Evolutionary conservation across 2,888 invertebrate species (phyloP).

Genomic region (Conomelus anceps): DNA sequence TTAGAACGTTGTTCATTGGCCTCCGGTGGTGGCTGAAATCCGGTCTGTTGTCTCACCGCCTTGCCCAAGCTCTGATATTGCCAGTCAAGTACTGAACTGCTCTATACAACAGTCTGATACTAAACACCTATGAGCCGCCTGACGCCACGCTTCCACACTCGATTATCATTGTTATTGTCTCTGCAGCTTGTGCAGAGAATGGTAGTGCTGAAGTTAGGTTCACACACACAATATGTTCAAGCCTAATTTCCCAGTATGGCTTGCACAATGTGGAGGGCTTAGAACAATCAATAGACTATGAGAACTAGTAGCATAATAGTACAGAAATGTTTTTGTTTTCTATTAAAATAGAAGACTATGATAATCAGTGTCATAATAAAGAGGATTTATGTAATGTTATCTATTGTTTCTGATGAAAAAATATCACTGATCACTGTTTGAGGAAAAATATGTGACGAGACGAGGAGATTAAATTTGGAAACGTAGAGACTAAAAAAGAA

Average conservation of each 20-base stretch:
- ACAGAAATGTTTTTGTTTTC: no score
- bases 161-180: neutral
- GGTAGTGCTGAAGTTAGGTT: neutral
- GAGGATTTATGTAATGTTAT: no score
- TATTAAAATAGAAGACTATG: no score
- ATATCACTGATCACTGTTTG: no score
- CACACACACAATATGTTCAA: neutral
- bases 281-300: no score
- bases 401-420: no score
- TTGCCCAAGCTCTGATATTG: neutral
- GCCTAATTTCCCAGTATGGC: neutral
- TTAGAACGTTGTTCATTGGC: neutral
- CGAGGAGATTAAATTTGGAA: no score
- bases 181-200: neutral
- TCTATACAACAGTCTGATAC: neutral
- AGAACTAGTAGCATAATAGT: no score
- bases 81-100: neutral
- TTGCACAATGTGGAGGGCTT: no score
- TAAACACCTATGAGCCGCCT: neutral
- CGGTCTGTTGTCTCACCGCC: neutral
- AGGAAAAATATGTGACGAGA: no score
- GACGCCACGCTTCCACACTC: neutral
- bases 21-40: neutral
- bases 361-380: no score
- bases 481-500: no score